Base-by-base conservation (phyloP, 2,113 vertebrate genomes). In the Anser cygnoides region DNA sequence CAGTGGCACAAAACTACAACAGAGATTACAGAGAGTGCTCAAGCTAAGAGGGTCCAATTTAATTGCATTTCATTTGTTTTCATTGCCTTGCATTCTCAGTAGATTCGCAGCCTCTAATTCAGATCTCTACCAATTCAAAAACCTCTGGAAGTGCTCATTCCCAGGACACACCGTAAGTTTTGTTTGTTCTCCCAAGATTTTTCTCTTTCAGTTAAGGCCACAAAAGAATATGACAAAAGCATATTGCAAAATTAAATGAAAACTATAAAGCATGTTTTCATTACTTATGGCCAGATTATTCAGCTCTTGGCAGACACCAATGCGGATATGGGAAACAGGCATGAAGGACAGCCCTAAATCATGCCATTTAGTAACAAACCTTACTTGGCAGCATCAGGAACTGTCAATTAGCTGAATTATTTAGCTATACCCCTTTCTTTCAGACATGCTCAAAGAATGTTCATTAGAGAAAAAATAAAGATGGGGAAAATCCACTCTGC, bases 221-320 rank as follows among this genome's bases (percentile, higher is more conserved):
- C 85, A 78, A 73, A 70, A 84, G 52, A 63, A 33, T 18, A 81
- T 14, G 12, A 91, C 39, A 72, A 89, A 85, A 92, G 31, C 87
- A 58, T 67, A 89, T 11, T 83, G 87, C 66, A 92, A 96, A 95
- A 87, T 44, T 6, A 95, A 93, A 94, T 79, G 14, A 78, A 67
- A 92, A 70, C 62, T 73, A 66, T 92, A 97, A 96, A 93, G 82
- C 78, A 54, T 23, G 15, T 89, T 96, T 92, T 89, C 50, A 62
- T 23, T 91, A 57, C 43, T 92, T 91, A 94, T 54, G 58, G 78
- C 50, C 77, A 95, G 74, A 91, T 95, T 92, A 95, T 84, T 91
- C 89, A 91, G 94, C 93, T 89, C 14, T 92, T 97, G 96, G 84
- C 87, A 92, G 67, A 89, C 23, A 76, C n/a, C 44, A 54, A 33